These are phyloP conservation scores for Channa maculata DNA, from an alignment of 2,113 vertebrate species.

Conservation along the genomic window DNA sequence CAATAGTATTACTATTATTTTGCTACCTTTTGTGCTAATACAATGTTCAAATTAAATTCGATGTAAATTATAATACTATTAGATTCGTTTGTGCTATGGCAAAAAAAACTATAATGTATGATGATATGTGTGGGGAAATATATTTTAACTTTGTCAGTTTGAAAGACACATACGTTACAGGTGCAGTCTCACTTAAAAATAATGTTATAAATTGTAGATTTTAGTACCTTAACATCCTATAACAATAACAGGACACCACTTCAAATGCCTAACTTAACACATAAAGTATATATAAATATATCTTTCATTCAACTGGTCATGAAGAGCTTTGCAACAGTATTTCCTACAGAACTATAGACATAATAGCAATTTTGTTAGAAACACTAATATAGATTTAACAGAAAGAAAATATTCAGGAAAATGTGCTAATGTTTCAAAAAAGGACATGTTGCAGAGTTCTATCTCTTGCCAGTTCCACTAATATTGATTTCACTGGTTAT, in stretches of 20 bases:
- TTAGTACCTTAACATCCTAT: not conserved
- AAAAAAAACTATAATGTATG: not conserved
- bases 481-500: slow-evolving; percentile 1
- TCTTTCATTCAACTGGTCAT: slow-evolving; percentile 6
- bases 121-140: no score
- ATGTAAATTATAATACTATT: not conserved
- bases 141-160: no score
- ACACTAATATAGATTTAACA: not conserved
- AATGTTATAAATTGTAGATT: not conserved
- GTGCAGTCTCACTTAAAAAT: not conserved
- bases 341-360: slow-evolving; percentile 44
- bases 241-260: slow-evolving; percentile 1
- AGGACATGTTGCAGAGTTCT: slow-evolving; percentile 2
- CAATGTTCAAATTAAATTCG: not conserved
- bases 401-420: slow-evolving; percentile 3
- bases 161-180: no score
- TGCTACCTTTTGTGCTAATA: not conserved
- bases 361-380: slow-evolving; percentile 13
- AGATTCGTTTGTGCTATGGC: not conserved
- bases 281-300: not conserved
- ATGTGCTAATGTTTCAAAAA: not conserved
- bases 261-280: not conserved
- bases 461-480: not conserved
- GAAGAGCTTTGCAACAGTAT: slow-evolving; percentile 32
- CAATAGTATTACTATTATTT: not conserved